phyloP scores from a whole-genome alignment of 2,888 invertebrate genomes.

The Artemia sp. region DNA sequence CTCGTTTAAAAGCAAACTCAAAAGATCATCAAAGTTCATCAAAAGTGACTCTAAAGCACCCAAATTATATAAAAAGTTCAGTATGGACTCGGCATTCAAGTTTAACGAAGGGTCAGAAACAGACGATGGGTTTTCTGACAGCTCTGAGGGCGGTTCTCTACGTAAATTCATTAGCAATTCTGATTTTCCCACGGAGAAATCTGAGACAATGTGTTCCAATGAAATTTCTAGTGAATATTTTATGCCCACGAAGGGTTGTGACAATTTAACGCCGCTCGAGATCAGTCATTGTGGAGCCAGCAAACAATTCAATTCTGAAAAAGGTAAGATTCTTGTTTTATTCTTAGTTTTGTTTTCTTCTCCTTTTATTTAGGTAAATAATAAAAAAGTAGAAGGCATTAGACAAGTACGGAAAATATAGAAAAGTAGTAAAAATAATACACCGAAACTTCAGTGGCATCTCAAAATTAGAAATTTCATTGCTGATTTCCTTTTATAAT shows the following conservation, averaged over 20 bases:
- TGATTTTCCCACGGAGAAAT: slow-evolving; percentile 11
- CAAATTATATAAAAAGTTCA: background rate
- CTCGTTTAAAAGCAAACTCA: background rate
- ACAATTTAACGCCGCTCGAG: background rate
- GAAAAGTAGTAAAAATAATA: too few relatives aligned
- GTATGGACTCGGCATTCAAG: background rate
- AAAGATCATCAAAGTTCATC: background rate
- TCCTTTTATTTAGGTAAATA: too few relatives aligned
- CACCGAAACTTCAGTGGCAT: too few relatives aligned
- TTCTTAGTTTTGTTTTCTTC: background rate
- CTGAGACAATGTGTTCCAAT: background rate
- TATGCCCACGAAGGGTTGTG: slow-evolving; percentile 14
- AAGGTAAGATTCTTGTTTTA: background rate
- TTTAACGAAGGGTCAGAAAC: background rate
- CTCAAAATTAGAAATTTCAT: too few relatives aligned
- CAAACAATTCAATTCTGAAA: background rate
- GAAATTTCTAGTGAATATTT: slow-evolving; percentile 11
- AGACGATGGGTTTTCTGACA: slow-evolving; percentile 7
- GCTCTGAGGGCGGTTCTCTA: slow-evolving; percentile 4
- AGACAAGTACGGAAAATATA: too few relatives aligned
- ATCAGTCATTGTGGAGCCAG: background rate
- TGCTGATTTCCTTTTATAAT: too few relatives aligned
- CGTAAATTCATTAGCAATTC: background rate
- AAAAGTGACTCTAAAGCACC: background rate
- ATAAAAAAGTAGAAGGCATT: too few relatives aligned